These are phyloP conservation scores for Glaucidium brasilianum DNA, from an alignment of 2,113 vertebrate species.

Conservation along the genomic window DNA sequence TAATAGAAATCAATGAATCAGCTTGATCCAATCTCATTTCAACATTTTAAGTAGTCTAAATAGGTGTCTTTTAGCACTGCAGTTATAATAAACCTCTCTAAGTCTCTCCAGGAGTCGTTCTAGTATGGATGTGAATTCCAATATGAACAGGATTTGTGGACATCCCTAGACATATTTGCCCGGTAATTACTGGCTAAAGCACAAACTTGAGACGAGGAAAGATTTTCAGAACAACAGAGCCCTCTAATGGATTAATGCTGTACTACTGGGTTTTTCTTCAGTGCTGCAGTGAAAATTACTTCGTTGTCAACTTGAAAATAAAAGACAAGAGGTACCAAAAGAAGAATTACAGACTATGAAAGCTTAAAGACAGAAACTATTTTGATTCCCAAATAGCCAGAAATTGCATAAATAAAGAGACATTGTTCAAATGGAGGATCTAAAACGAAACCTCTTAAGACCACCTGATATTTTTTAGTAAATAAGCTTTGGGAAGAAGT, in stretches of 20 bases:
- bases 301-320: not conserved
- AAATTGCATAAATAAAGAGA: not conserved
- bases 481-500: not conserved
- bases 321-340: not conserved
- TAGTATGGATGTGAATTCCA: conserved; percentile 63
- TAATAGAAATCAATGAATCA: conserved; percentile 69
- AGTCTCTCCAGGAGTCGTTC: conserved; percentile 32
- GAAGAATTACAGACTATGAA: not conserved
- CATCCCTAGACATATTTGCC: conserved; percentile 36
- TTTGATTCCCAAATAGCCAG: not conserved
- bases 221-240: conserved; percentile 38
- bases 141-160: conserved; percentile 55
- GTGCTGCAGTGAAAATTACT: not conserved
- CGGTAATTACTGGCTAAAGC: not conserved
- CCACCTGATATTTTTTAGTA: not conserved
- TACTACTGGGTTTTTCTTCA: not conserved
- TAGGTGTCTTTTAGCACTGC: conserved; percentile 64
- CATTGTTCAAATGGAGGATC: not conserved
- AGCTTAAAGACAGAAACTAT: not conserved
- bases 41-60: conserved; percentile 55
- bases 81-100: conserved; percentile 63
- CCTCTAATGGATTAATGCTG: not conserved
- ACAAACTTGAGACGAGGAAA: not conserved
- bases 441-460: not conserved
- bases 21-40: conserved; percentile 59